A percentile compares a stretch with the other conserved stretches of the same genome.
Evolutionary conservation across 2,797 vertebrate species (phyloP).

Genomic region (Pangasius djambal): DNA sequence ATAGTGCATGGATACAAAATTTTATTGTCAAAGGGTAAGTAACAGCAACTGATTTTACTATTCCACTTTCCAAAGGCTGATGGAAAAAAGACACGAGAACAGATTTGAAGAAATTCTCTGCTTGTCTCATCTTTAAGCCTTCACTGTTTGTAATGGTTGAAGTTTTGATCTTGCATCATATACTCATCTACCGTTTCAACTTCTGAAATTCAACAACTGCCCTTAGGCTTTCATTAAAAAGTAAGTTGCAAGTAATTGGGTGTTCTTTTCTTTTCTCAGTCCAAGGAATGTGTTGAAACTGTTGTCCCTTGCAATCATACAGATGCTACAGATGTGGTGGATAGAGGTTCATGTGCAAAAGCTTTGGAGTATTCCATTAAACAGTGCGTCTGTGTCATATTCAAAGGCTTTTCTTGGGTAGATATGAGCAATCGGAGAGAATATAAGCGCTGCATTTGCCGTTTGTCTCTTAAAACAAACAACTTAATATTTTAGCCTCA

Average conservation of each 20-base stretch:
- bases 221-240: conserved; percentile 31
- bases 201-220: conserved; percentile 1
- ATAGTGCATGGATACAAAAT: background rate
- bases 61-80: background rate
- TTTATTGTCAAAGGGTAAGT: background rate
- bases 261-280: background rate
- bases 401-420: background rate
- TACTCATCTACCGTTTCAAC: background rate
- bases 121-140: background rate
- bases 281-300: background rate
- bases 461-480: background rate
- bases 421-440: background rate
- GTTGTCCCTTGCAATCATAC: background rate
- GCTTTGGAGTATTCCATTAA: background rate
- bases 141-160: background rate
- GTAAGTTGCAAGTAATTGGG: conserved; percentile 3
- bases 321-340: background rate
- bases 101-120: background rate
- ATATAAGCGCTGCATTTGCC: background rate
- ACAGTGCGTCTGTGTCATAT: background rate
- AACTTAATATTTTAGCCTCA: background rate
- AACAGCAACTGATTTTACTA: background rate
- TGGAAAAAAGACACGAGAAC: background rate
- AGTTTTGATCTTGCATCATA: conserved; percentile 13
- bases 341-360: background rate